phyloP scores from a whole-genome alignment of 2,797 vertebrate genomes.

The Hydrophis major region DNA sequence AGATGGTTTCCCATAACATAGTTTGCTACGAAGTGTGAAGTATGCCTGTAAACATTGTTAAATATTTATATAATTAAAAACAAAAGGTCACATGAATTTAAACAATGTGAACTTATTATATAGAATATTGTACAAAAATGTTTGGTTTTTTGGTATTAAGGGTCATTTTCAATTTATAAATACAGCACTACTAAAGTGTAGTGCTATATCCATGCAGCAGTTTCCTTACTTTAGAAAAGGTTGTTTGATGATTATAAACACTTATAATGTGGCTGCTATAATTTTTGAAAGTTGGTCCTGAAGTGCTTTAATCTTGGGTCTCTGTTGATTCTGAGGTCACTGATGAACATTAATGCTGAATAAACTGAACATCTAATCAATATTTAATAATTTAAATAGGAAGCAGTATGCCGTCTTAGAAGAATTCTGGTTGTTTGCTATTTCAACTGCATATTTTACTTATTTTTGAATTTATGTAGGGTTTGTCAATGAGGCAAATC shows the following conservation, averaged over 20 bases:
- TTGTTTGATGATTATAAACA: neutral
- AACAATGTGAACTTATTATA: neutral
- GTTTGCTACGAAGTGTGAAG: neutral
- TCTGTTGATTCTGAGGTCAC: conserved; percentile 35
- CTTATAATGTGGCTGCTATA: neutral
- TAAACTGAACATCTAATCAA: conserved; percentile 33
- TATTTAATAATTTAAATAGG: conserved; percentile 24
- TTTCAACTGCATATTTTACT: neutral
- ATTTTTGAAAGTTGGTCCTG: neutral
- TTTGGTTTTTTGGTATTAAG: neutral
- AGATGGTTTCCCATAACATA: neutral
- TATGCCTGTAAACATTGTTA: neutral
- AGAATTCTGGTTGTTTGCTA: neutral
- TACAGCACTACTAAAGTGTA: neutral
- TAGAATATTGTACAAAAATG: neutral
- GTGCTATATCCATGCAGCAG: neutral
- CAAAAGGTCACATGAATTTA: neutral
- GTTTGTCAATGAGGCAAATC: conserved; percentile 98
- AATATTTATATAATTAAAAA: neutral
- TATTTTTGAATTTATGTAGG: conserved; percentile 74
- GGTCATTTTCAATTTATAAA: neutral
- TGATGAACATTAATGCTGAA: conserved; percentile 37
- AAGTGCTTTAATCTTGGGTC: neutral
- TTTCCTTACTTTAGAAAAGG: neutral
- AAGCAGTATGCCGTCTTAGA: conserved; percentile 9